Conservation (phyloP, 2,888 invertebrate species). For the Megalurothrips usitatus region DNA sequence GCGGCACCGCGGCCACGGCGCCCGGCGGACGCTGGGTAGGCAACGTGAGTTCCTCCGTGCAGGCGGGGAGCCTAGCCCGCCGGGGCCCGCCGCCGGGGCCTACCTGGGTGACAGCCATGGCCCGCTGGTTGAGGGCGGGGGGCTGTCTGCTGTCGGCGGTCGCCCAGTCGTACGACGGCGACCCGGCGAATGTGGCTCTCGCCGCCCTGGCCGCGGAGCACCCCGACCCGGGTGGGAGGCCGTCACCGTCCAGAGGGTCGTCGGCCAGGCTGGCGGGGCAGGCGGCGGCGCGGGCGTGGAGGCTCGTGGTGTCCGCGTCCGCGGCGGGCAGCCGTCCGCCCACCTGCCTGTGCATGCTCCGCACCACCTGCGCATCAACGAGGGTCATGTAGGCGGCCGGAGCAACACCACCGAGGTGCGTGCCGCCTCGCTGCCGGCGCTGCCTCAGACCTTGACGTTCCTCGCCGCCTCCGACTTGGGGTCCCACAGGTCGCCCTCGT, state of each 20-base stretch:
- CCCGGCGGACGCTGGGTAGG: too few species aligned
- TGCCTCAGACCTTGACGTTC: slow-evolving; percentile 37
- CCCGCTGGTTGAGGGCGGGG: not conserved
- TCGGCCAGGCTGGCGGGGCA: not conserved
- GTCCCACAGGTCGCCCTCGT: slow-evolving; percentile 44
- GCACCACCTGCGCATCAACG: not conserved
- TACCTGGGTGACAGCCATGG: slow-evolving; percentile 44
- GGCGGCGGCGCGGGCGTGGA: not conserved
- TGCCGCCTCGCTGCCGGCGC: not conserved
- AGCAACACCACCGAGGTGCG: not conserved
- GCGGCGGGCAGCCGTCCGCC: not conserved
- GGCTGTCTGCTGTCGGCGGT: not conserved
- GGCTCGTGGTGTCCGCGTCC: not conserved
- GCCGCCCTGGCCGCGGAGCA: not conserved
- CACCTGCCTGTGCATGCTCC: not conserved
- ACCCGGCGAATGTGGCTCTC: not conserved
- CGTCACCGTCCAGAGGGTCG: not conserved
- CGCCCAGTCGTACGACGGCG: not conserved
- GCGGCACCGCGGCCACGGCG: too few species aligned
- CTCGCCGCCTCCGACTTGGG: slow-evolving; percentile 38
- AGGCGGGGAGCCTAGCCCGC: too few species aligned
- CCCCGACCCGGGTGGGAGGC: not conserved
- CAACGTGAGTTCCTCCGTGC: too few species aligned
- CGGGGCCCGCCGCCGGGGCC: too few species aligned
- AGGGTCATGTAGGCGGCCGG: not conserved